Percentiles rank a stretch among this genome's conserved stretches.
Conservation (phyloP, 2,113 vertebrate species). For the Cisticola juncidis region DNA sequence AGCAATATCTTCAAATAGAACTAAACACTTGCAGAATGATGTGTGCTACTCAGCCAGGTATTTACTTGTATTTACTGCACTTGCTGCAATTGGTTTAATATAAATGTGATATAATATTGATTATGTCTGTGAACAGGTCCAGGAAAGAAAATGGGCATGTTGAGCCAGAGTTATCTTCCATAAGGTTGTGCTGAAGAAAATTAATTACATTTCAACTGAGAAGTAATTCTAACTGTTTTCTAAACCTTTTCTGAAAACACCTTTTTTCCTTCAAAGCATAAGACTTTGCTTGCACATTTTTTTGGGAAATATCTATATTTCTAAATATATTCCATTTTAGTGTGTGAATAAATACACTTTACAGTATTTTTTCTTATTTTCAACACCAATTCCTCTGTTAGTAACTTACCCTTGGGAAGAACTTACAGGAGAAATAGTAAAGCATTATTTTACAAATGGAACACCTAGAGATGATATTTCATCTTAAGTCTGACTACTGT, state of each 20-base stretch:
- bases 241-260: accelerated
- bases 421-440: neutral
- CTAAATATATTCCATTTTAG: neutral
- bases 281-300: neutral
- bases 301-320: neutral
- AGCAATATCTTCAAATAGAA: neutral
- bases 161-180: neutral
- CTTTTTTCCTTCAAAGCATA: neutral
- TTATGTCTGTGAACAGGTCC: neutral
- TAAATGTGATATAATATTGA: neutral
- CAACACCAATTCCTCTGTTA: neutral
- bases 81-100: neutral
- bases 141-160: neutral
- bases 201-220: neutral
- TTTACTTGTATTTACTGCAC: neutral
- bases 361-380: neutral
- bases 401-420: neutral
- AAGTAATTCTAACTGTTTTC: neutral
- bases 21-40: neutral
- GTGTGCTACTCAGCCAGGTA: neutral
- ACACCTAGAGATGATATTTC: neutral
- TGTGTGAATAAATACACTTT: neutral
- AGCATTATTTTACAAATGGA: neutral
- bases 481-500: neutral
- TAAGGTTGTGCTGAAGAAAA: neutral